Conservation (phyloP, 2,888 invertebrate species). For the Beris morrisii region DNA sequence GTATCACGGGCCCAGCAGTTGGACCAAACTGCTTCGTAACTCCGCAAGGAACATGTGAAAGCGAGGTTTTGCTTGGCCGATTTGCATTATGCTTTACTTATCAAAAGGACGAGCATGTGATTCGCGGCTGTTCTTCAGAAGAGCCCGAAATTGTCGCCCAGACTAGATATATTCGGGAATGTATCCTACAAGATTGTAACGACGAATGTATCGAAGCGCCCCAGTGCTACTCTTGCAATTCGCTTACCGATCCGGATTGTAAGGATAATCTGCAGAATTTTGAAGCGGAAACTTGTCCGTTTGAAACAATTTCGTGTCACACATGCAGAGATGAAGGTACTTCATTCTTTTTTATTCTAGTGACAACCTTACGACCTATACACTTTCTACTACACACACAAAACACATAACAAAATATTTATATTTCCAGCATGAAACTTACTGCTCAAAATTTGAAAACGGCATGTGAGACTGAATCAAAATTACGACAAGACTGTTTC, state of each 20-base stretch:
- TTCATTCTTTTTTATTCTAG: no score
- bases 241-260: background rate
- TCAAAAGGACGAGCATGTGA: constrained; percentile 12
- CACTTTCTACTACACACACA: no score
- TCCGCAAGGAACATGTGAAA: background rate
- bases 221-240: constrained; percentile 12
- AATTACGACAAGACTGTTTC: no score
- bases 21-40: background rate
- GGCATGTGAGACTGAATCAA: no score
- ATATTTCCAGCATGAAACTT: no score
- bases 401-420: no score
- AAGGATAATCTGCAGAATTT: constrained; percentile 15
- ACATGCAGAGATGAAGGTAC: constrained; percentile 27
- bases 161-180: constrained; percentile 8
- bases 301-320: constrained; percentile 14
- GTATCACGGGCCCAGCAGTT: background rate
- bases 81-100: constrained; percentile 21
- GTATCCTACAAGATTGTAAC: constrained; percentile 16
- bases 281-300: background rate
- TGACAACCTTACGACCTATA: no score
- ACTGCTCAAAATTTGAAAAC: no score
- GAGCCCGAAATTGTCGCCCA: background rate
- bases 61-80: constrained; percentile 12
- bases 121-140: constrained; percentile 23
- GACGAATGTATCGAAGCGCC: constrained; percentile 22